Percentiles rank a stretch among this genome's conserved stretches.
phyloP scores from a whole-genome alignment of 2,113 vertebrate species.

The Chionodraco myersi region DNA sequence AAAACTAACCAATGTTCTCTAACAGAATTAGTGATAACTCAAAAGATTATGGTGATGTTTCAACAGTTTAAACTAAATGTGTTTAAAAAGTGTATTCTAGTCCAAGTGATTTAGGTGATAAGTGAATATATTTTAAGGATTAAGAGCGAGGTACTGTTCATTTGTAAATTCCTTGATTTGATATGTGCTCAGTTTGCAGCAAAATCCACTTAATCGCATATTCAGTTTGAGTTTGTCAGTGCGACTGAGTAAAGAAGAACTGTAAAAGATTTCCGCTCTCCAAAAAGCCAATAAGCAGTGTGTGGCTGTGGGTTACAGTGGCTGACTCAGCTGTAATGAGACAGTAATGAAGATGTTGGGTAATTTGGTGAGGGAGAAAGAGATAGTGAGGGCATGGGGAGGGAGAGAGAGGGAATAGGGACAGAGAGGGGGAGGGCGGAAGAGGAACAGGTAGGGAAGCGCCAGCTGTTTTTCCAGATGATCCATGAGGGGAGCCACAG shows the following conservation, averaged over 20 bases:
- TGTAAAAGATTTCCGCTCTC: neutral
- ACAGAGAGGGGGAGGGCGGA: constrained; percentile 32
- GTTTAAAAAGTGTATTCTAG: neutral
- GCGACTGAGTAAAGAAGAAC: neutral
- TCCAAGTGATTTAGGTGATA: neutral
- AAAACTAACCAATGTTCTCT: neutral
- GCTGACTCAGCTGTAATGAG: constrained; percentile 76
- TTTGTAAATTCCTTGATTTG: neutral
- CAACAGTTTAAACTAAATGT: neutral
- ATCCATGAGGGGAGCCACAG: constrained; percentile 62
- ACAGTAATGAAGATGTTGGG: constrained; percentile 76
- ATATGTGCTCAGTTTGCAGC: neutral
- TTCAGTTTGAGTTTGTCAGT: neutral
- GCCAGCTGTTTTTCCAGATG: constrained; percentile 75
- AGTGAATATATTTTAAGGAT: neutral
- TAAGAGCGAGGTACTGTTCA: neutral
- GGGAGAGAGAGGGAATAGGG: constrained; percentile 2
- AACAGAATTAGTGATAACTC: neutral
- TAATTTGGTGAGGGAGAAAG: constrained; percentile 60
- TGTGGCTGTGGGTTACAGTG: constrained; percentile 48
- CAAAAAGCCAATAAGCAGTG: constrained; percentile 32
- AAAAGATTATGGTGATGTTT: neutral
- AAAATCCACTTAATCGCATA: neutral
- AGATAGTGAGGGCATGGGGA: neutral
- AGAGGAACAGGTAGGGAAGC: constrained; percentile 52